phyloP scores from a whole-genome alignment of 2,888 invertebrate genomes.

The Biston betularia region DNA sequence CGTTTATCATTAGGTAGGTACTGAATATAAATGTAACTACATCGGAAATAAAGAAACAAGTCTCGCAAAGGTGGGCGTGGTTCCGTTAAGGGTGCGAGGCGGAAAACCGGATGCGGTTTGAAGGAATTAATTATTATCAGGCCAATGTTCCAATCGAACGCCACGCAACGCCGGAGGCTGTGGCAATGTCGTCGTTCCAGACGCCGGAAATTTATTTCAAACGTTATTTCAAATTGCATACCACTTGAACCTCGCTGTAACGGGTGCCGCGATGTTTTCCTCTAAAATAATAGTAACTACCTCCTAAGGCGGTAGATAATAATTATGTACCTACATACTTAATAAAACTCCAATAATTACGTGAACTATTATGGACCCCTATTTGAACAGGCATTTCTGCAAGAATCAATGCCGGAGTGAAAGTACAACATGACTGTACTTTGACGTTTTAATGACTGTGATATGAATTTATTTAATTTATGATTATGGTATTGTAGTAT shows the following conservation, averaged over 20 bases:
- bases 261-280: slow-evolving; percentile 42
- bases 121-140: slow-evolving; percentile 80
- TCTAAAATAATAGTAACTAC: slow-evolving; percentile 70
- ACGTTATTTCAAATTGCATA: slow-evolving; percentile 78
- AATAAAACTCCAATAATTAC: too few species aligned
- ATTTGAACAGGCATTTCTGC: too few species aligned
- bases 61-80: slow-evolving; percentile 33
- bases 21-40: slow-evolving; percentile 7
- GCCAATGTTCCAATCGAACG: slow-evolving; percentile 81
- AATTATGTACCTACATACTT: too few species aligned
- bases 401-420: too few species aligned
- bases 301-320: slow-evolving; percentile 39
- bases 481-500: too few species aligned
- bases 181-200: slow-evolving; percentile 18
- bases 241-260: slow-evolving; percentile 50
- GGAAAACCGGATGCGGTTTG: slow-evolving; percentile 62
- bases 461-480: too few species aligned
- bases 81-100: slow-evolving; percentile 43
- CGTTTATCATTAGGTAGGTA: too few species aligned
- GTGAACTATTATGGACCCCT: too few species aligned
- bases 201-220: slow-evolving; percentile 80
- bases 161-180: slow-evolving; percentile 53
- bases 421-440: too few species aligned
- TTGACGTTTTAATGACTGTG: too few species aligned
- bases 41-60: slow-evolving; percentile 54